These are phyloP conservation scores for Xylocopa sonorina DNA, from an alignment of 1,140 invertebrate species.

Conservation along the genomic window DNA sequence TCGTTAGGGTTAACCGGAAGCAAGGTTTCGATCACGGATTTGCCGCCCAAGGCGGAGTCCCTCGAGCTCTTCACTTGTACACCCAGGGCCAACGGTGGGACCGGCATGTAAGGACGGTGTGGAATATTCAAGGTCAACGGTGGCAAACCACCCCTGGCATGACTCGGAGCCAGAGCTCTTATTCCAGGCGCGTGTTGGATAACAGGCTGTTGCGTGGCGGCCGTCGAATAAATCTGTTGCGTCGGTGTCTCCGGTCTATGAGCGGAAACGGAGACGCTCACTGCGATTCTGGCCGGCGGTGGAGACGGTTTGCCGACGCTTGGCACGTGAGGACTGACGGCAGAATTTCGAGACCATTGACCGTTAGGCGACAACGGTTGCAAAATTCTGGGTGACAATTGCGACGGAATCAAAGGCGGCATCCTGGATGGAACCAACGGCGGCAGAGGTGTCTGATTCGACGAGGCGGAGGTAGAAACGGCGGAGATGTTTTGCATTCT, in stretches of 20 bases:
- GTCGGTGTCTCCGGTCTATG: slow-evolving; percentile 70
- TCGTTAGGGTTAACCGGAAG: slow-evolving; percentile 74
- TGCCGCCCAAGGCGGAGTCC: slow-evolving; percentile 62
- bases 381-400: slow-evolving; percentile 67
- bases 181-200: slow-evolving; percentile 80
- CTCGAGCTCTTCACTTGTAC: slow-evolving; percentile 71
- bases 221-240: slow-evolving; percentile 78
- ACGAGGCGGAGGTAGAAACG: slow-evolving; percentile 46
- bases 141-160: slow-evolving; percentile 77
- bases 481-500: slow-evolving; percentile 70
- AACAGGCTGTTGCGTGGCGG: slow-evolving; percentile 77
- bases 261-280: slow-evolving; percentile 73
- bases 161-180: slow-evolving; percentile 75
- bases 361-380: slow-evolving; percentile 77
- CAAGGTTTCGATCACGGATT: slow-evolving; percentile 78
- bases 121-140: slow-evolving; percentile 78
- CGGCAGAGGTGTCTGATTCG: slow-evolving; percentile 61
- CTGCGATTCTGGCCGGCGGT: slow-evolving; percentile 71
- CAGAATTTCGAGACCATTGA: slow-evolving; percentile 73
- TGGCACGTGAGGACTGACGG: slow-evolving; percentile 61
- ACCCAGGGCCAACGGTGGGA: slow-evolving; percentile 70
- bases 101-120: slow-evolving; percentile 77
- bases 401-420: slow-evolving; percentile 70
- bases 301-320: slow-evolving; percentile 59
- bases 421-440: slow-evolving; percentile 70